phyloP scores from a whole-genome alignment of 2,797 vertebrate genomes.

The Austrolebias charrua region DNA sequence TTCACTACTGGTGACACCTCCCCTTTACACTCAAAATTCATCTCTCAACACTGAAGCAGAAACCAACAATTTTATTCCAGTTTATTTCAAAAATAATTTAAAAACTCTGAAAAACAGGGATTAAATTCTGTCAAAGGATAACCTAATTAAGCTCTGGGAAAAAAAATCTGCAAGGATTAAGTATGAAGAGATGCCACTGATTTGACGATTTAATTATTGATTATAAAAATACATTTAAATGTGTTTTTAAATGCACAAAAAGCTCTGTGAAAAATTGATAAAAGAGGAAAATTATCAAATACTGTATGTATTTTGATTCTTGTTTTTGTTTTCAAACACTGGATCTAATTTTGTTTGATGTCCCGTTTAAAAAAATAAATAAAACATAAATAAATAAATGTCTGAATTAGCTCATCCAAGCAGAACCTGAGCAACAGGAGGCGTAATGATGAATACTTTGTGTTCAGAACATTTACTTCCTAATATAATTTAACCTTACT shows the following conservation, averaged over 20 bases:
- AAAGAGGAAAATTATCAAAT: constrained; percentile 9
- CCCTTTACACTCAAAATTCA: neutral
- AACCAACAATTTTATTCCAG: neutral
- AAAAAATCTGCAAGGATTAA: no score
- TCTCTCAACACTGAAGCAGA: neutral
- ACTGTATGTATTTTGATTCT: constrained; percentile 19
- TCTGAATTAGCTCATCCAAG: constrained; percentile 13
- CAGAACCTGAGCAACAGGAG: constrained; percentile 17
- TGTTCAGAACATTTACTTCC: constrained; percentile 9
- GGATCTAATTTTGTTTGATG: constrained; percentile 1
- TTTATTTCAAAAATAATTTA: neutral
- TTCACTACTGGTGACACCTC: constrained; percentile 24
- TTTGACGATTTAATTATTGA: no score
- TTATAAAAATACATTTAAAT: neutral
- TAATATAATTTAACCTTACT: neutral
- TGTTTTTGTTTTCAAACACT: constrained; percentile 3
- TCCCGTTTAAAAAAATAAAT: neutral
- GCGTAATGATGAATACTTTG: constrained; percentile 3
- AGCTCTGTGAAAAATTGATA: neutral
- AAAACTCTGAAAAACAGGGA: neutral
- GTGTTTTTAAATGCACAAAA: neutral
- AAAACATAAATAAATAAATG: no score
- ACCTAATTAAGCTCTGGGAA: neutral
- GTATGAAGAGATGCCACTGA: no score
- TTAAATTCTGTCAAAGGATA: neutral